A percentile compares a stretch with the other conserved stretches of the same genome.
Conservation (phyloP, 2,113 vertebrate species). For the Ibidorhyncha struthersii region DNA sequence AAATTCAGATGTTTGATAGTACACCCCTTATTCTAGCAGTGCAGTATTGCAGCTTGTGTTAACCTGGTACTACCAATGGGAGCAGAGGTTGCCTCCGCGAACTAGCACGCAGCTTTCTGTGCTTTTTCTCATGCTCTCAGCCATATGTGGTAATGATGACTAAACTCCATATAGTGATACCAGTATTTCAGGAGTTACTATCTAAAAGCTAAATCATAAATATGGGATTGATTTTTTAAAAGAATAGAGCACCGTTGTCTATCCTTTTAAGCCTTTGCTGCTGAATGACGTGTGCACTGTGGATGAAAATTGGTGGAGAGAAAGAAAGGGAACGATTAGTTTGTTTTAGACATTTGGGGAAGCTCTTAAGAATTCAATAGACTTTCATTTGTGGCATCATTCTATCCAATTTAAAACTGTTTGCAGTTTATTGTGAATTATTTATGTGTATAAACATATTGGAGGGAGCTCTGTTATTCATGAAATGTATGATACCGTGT, state of each 20-base stretch:
- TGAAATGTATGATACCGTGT: background rate
- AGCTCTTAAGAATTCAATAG: background rate
- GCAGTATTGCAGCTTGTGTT: background rate
- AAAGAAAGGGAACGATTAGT: background rate
- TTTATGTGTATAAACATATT: background rate
- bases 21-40: background rate
- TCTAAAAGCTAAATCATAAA: background rate
- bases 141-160: background rate
- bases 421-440: background rate
- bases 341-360: background rate
- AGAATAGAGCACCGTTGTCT: background rate
- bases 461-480: background rate
- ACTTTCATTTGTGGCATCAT: background rate
- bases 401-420: background rate
- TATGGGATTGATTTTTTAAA: background rate
- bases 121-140: background rate
- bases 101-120: accelerated
- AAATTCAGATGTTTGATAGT: background rate
- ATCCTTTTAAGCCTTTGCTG: background rate
- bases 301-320: background rate
- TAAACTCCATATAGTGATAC: background rate
- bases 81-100: background rate
- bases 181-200: background rate
- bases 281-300: background rate
- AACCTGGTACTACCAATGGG: accelerated